Evolutionary conservation across 2,113 vertebrate species (phyloP).

Genomic region (Siphamia tubifer): DNA sequence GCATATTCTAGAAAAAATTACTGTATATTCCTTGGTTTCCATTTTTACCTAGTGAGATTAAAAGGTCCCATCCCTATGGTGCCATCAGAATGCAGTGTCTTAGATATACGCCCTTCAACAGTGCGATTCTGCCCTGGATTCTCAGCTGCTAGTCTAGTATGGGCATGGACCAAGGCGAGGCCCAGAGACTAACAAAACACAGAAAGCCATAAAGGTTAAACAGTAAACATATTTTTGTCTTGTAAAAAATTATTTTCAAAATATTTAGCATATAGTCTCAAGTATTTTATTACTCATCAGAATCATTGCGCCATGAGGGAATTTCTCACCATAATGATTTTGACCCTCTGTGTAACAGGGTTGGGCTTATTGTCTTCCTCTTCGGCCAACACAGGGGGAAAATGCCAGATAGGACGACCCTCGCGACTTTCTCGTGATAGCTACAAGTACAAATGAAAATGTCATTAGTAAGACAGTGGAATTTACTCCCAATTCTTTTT

Average conservation of each 20-base stretch:
- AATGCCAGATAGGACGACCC: conserved; percentile 95
- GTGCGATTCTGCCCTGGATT: conserved; percentile 86
- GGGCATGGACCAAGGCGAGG: conserved; percentile 94
- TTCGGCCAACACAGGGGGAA: conserved; percentile 91
- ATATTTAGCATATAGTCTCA: too few species aligned
- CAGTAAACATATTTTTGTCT: too few species aligned
- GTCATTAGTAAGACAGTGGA: not conserved
- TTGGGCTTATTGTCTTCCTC: conserved; percentile 98
- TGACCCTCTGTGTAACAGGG: conserved; percentile 95
- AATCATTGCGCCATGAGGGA: too few species aligned
- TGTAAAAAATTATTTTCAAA: too few species aligned
- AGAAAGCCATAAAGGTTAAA: too few species aligned
- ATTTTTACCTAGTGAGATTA: conserved; percentile 87
- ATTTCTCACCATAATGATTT: conserved; percentile 93
- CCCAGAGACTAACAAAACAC: conserved; percentile 98
- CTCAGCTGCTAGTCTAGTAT: conserved; percentile 90
- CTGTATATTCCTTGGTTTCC: not conserved
- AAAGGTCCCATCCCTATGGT: conserved; percentile 88
- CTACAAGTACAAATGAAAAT: conserved; percentile 62
- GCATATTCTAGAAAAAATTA: not conserved
- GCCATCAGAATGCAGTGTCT: conserved; percentile 84
- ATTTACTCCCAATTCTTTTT: not conserved
- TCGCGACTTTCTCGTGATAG: conserved; percentile 93
- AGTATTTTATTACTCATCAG: too few species aligned
- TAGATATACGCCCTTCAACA: conserved; percentile 73